These are phyloP conservation scores for Aporrectodea caliginosa DNA, from an alignment of 1,140 invertebrate species.

Conservation along the genomic window DNA sequence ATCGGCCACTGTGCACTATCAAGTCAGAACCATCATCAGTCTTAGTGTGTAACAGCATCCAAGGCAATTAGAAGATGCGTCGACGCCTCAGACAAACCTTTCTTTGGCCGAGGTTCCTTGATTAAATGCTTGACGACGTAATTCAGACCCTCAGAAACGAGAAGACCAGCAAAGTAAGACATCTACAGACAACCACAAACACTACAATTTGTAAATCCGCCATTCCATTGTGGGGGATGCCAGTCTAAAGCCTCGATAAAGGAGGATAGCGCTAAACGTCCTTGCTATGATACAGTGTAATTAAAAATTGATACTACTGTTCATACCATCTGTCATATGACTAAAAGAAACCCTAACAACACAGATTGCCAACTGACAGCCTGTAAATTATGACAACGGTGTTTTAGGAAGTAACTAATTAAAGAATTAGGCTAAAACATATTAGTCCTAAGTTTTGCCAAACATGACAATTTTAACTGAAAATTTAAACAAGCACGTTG, in stretches of 20 bases:
- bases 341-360: neutral
- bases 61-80: neutral
- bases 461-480: too few relatives aligned
- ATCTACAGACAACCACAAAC: constrained; percentile 64
- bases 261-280: neutral
- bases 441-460: too few relatives aligned
- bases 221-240: neutral
- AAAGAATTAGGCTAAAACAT: too few relatives aligned
- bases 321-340: neutral
- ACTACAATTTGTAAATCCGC: neutral
- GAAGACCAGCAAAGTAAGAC: constrained; percentile 73
- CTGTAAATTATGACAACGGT: too few relatives aligned
- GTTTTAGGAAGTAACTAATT: too few relatives aligned
- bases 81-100: constrained; percentile 40
- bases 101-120: constrained; percentile 69
- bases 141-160: constrained; percentile 76
- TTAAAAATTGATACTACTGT: constrained; percentile 7
- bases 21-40: neutral
- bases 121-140: constrained; percentile 77
- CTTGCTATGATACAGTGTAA: too few relatives aligned
- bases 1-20: neutral
- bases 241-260: constrained; percentile 1
- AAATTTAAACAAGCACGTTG: too few relatives aligned
- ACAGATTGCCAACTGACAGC: too few relatives aligned
- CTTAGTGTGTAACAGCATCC: constrained; percentile 42